Evolutionary conservation across 2,888 invertebrate species (phyloP).

Genomic region (Cantharis flavilabris): DNA sequence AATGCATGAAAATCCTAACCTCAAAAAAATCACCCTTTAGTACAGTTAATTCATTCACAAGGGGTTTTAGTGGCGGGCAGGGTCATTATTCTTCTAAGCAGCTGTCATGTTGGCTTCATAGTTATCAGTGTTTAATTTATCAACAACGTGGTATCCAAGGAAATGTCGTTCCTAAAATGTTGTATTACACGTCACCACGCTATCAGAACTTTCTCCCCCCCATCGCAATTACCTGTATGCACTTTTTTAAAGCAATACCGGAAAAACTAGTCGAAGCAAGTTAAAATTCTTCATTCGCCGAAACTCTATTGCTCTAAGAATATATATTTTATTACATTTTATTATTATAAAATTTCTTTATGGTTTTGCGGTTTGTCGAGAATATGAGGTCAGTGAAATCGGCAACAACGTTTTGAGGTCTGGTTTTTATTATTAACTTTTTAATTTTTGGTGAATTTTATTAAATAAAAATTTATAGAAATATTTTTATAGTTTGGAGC

Average conservation of each 20-base stretch:
- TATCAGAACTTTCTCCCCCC: not conserved
- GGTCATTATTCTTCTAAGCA: not conserved
- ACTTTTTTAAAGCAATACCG: not conserved
- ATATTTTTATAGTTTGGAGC: not conserved
- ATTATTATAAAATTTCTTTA: not conserved
- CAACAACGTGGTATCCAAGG: not conserved
- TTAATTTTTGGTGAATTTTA: not conserved
- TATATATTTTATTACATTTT: not conserved
- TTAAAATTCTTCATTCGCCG: not conserved
- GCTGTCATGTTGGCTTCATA: not conserved
- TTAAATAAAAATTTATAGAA: not conserved
- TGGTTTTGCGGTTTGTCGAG: not conserved
- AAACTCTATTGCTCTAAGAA: not conserved
- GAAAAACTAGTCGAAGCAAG: not conserved
- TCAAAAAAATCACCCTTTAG: too few species aligned
- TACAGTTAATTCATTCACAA: not conserved
- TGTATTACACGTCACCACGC: not conserved
- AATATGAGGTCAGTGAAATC: not conserved
- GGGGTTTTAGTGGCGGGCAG: not conserved
- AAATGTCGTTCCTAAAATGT: not conserved
- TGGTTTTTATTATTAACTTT: not conserved
- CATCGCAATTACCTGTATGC: not conserved
- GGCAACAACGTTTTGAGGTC: not conserved
- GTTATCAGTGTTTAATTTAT: not conserved
- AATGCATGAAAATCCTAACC: too few species aligned